Conservation (phyloP, 2,797 vertebrate species). For the Chrosomus eos region DNA sequence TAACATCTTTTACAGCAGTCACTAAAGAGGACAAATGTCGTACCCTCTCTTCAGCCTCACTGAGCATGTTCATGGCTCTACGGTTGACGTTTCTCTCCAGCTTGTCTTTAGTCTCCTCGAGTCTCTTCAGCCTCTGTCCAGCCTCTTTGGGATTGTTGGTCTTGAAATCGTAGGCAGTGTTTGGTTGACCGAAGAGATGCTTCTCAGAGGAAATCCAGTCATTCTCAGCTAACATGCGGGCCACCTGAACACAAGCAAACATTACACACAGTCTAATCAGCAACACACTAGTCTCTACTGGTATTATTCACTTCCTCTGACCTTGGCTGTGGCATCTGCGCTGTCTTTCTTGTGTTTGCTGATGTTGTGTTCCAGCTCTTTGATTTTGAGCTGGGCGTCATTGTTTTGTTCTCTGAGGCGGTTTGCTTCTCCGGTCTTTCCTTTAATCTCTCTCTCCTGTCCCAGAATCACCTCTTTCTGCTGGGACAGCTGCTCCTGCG, state of each 20-base stretch:
- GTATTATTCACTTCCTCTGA: slow-evolving; percentile 46
- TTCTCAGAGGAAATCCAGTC: slow-evolving; percentile 92
- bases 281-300: neutral
- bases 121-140: slow-evolving; percentile 85
- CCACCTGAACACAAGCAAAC: slow-evolving; percentile 75
- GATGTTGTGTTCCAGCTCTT: slow-evolving; percentile 88
- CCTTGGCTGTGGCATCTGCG: slow-evolving; percentile 83
- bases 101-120: slow-evolving; percentile 85
- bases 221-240: slow-evolving; percentile 87
- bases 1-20: neutral
- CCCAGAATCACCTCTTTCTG: slow-evolving; percentile 85
- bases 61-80: slow-evolving; percentile 89
- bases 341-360: slow-evolving; percentile 85
- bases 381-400: slow-evolving; percentile 87
- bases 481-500: slow-evolving; percentile 84
- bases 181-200: slow-evolving; percentile 87
- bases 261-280: neutral
- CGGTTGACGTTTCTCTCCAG: slow-evolving; percentile 88
- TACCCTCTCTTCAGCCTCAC: slow-evolving; percentile 92
- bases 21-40: slow-evolving; percentile 38
- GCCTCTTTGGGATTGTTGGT: slow-evolving; percentile 84
- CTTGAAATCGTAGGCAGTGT: slow-evolving; percentile 93
- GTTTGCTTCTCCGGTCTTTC: slow-evolving; percentile 78
- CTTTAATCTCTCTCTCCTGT: slow-evolving; percentile 87
- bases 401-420: slow-evolving; percentile 84